Evolutionary conservation across 1,140 invertebrate genomes (phyloP), one percentile per base, ranked within the genome.

Genomic region (Ostrea edulis): DNA sequence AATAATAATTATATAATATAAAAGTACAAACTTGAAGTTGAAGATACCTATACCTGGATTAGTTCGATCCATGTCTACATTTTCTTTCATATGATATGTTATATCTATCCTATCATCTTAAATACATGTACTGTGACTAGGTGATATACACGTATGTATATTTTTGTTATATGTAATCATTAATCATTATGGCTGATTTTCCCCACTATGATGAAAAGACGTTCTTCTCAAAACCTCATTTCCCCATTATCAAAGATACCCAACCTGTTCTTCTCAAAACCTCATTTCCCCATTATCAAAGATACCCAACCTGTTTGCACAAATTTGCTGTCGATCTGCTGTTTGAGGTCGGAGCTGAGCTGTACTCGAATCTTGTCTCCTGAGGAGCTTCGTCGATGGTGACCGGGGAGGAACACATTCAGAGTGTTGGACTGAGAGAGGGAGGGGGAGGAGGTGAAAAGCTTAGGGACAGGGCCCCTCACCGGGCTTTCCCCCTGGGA

Each of bases 301-400:
- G n/a, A 83, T 58, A 87, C 84, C 92, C 89, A 89, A 93, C 93
- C 93, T 93, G 89, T 91, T 52, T 82, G 87, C 65, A 82, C 83
- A 44, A 88, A 88, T 81, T 90, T 90, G 86, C 89, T 85, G 68
- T 89, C 84, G 22, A 94, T 93, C 87, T 93, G 93, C 77, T 90
- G 92, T 88, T 93, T 92, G 86, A 94, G 91, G 29, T 94, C 93
- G 3, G 91, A 88, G 87, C 92, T 94, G 81, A 94, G 90, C 90
- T 93, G 93, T 54, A 93, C 81, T 86, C 92, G 92, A 35, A 92
- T 87, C 89, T 94, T 94, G 88, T 94, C 94, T n/a, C 93, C 93
- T 0, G 94, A 93, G 44, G 92, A 94, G 9, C 91, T 92, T 20
- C 92, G 90, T 22, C 94, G 89, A 89, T 94, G 94, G 84, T 94